Evolutionary conservation across 2,797 vertebrate genomes (phyloP).

Genomic region (Borostomias antarcticus): DNA sequence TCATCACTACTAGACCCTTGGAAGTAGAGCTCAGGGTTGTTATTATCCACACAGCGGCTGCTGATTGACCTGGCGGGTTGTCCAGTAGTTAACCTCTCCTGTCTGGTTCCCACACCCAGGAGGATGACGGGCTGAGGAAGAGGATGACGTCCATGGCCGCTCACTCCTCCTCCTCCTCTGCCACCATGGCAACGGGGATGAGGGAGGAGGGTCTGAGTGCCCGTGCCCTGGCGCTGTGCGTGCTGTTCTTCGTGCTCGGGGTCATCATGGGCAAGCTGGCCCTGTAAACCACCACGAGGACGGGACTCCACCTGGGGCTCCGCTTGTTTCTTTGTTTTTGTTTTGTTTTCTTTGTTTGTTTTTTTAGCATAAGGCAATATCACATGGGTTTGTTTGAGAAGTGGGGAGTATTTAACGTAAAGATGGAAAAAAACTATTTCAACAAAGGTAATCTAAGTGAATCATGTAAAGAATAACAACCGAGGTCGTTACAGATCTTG

Average conservation of each 20-base stretch:
- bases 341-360: constrained; percentile 32
- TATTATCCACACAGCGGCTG: background rate
- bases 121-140: constrained; percentile 91
- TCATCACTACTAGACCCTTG: no score
- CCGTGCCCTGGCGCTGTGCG: constrained; percentile 85
- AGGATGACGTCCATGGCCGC: constrained; percentile 73
- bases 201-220: constrained; percentile 88
- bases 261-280: constrained; percentile 92
- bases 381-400: constrained; percentile 47
- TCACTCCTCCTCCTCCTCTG: constrained; percentile 72
- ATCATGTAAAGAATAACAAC: constrained; percentile 40
- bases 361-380: constrained; percentile 62
- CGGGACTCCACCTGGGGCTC: constrained; percentile 55
- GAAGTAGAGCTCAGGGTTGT: no score
- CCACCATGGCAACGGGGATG: constrained; percentile 61
- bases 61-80: background rate
- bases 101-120: constrained; percentile 64
- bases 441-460: constrained; percentile 47
- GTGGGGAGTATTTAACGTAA: constrained; percentile 60
- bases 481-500: constrained; percentile 54
- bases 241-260: constrained; percentile 93
- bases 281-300: constrained; percentile 75
- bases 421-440: constrained; percentile 45
- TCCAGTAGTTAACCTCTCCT: background rate
- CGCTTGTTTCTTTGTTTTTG: constrained; percentile 53